phyloP scores from a whole-genome alignment of 2,888 invertebrate genomes.

The Chesias legatella region DNA sequence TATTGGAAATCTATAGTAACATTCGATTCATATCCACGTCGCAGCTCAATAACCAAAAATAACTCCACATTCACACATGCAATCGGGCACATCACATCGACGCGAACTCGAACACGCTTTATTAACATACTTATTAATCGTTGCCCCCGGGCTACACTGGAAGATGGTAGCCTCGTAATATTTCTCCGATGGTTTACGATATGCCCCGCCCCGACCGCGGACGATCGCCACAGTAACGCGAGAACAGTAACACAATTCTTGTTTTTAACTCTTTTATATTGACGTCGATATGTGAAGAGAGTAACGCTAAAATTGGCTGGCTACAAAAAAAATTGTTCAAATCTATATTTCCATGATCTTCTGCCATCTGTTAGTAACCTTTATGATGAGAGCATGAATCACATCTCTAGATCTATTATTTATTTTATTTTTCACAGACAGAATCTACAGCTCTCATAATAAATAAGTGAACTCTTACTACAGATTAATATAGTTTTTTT shows the following conservation, averaged over 20 bases:
- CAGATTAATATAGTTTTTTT: too few species aligned
- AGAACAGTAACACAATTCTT: constrained; percentile 4
- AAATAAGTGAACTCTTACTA: too few species aligned
- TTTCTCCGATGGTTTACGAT: constrained; percentile 68
- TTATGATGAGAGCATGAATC: too few species aligned
- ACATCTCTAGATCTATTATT: too few species aligned
- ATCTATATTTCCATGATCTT: too few species aligned
- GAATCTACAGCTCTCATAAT: too few species aligned
- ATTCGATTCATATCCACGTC: background rate
- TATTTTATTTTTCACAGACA: too few species aligned
- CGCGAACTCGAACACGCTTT: constrained; percentile 26
- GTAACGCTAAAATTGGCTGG: too few species aligned
- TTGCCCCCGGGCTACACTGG: constrained; percentile 67
- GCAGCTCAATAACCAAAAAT: constrained; percentile 23
- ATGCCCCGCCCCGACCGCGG: constrained; percentile 59
- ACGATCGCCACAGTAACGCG: constrained; percentile 20
- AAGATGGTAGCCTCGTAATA: constrained; percentile 73
- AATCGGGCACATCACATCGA: constrained; percentile 28
- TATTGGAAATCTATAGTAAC: background rate
- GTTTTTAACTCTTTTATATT: too few species aligned
- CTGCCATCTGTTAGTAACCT: too few species aligned
- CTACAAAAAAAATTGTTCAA: too few species aligned
- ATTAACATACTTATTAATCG: constrained; percentile 76
- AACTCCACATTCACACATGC: constrained; percentile 45
- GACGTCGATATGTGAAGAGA: too few species aligned